These are phyloP conservation scores for Serrognathus titanus DNA, from an alignment of 2,888 invertebrate genomes.

Conservation along the genomic window DNA sequence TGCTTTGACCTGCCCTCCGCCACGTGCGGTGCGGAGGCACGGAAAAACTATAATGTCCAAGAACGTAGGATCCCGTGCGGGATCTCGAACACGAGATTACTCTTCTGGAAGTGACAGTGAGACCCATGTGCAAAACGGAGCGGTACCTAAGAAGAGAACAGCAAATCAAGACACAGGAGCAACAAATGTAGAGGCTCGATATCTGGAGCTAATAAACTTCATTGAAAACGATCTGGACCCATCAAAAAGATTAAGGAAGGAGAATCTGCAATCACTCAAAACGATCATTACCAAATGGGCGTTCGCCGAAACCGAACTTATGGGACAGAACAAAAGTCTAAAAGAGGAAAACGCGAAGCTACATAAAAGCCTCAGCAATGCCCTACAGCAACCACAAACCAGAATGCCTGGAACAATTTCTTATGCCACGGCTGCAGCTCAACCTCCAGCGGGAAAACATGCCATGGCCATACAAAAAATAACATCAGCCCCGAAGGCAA, in stretches of 20 bases:
- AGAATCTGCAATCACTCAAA: not conserved
- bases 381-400: no score
- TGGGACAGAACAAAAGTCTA: not conserved
- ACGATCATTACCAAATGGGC: not conserved
- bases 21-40: no score
- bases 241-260: not conserved
- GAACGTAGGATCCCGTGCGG: no score
- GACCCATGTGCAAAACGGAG: no score
- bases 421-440: not conserved
- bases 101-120: no score
- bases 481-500: not conserved
- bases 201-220: not conserved
- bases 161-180: no score
- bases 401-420: not conserved
- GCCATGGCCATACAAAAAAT: not conserved
- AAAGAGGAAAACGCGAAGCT: not conserved
- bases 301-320: not conserved
- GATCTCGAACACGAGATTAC: no score
- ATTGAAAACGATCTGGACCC: slow-evolving; percentile 1
- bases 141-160: no score
- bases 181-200: not conserved
- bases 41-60: no score
- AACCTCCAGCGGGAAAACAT: not conserved
- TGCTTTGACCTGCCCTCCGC: no score
- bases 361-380: no score